A percentile compares a stretch with the other conserved stretches of the same genome.
phyloP scores from a whole-genome alignment of 2,888 invertebrate genomes.

The Brachyptera putata region DNA sequence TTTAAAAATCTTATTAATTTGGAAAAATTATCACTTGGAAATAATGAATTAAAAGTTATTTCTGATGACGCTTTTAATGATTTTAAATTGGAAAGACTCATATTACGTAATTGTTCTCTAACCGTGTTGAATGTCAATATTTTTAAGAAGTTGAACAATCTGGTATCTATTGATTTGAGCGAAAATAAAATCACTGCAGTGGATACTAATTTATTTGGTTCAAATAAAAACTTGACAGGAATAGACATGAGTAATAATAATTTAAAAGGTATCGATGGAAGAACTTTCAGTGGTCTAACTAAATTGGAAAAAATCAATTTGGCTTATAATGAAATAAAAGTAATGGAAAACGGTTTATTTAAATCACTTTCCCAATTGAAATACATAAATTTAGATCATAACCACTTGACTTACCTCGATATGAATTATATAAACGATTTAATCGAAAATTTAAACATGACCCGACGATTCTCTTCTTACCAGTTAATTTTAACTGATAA shows the following conservation, averaged over 20 bases:
- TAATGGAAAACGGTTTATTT: not conserved
- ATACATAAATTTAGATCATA: not conserved
- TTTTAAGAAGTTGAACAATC: not conserved
- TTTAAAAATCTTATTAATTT: not conserved
- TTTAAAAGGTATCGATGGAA: not conserved
- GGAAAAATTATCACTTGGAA: not conserved
- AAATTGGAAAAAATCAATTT: not conserved
- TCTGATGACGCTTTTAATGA: not conserved
- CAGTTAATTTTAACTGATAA: not conserved
- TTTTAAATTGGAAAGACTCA: not conserved
- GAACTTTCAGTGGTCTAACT: not conserved
- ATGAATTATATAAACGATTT: not conserved
- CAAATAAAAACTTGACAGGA: not conserved
- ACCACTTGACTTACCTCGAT: not conserved
- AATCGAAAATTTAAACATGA: no score
- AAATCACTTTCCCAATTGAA: not conserved
- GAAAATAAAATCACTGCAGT: not conserved
- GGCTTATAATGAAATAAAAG: not conserved
- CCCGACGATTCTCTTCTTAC: no score
- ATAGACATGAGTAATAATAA: not conserved
- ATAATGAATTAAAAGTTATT: not conserved
- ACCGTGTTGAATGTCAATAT: not conserved
- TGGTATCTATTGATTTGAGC: not conserved
- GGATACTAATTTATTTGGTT: not conserved
- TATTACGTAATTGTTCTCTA: not conserved